Conservation (phyloP, 2,113 vertebrate genomes). For the Macrotus californicus region DNA sequence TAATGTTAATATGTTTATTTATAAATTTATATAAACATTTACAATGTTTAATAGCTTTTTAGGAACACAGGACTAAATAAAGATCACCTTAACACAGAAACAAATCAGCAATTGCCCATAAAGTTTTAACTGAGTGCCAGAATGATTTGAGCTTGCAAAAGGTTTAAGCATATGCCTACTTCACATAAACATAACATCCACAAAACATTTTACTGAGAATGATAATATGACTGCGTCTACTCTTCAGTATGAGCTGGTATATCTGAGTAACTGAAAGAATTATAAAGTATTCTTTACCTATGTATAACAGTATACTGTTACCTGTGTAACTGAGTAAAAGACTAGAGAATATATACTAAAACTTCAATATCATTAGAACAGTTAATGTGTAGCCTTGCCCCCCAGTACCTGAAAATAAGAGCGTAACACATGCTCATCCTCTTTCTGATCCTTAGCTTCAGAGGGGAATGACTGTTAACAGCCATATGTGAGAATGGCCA, state of each 20-base stretch:
- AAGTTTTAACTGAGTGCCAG: neutral
- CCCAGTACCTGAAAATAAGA: neutral
- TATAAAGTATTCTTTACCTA: neutral
- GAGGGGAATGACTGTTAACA: neutral
- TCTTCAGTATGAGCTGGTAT: neutral
- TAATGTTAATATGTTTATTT: neutral
- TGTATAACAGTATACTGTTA: too few relatives aligned
- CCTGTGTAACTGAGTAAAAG: neutral
- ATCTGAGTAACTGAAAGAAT: neutral
- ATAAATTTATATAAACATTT: neutral
- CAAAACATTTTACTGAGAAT: neutral
- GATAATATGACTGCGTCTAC: neutral
- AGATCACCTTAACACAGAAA: constrained; percentile 10
- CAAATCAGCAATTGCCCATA: neutral
- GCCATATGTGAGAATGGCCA: neutral
- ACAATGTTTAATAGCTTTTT: neutral
- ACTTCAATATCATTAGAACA: neutral
- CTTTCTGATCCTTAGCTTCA: neutral
- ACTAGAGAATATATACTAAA: neutral
- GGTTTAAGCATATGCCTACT: neutral
- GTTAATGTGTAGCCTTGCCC: neutral
- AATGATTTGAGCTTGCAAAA: neutral
- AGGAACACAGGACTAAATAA: neutral
- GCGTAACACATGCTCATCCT: neutral
- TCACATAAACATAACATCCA: neutral